Conservation (phyloP, 2,797 vertebrate genomes). For the Lepus townsendii region DNA sequence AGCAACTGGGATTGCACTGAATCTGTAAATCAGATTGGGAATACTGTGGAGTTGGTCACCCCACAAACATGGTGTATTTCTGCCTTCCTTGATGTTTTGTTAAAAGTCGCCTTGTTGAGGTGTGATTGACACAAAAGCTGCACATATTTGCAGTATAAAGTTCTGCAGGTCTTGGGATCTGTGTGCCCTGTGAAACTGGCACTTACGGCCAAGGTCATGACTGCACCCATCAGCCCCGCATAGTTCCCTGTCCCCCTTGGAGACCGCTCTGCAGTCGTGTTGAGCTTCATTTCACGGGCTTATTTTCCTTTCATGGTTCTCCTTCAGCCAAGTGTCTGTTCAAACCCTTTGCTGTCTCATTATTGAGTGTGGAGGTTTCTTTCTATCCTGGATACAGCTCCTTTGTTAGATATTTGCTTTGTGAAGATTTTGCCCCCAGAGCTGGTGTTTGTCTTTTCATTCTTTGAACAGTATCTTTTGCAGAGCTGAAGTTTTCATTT, state of each 20-base stretch:
- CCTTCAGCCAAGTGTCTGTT: slow-evolving; percentile 38
- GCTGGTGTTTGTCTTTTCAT: background rate
- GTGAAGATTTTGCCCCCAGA: background rate
- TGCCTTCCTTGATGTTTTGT: slow-evolving; percentile 61
- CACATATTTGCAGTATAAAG: background rate
- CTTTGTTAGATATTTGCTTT: slow-evolving; percentile 32
- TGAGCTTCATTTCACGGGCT: background rate
- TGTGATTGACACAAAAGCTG: slow-evolving; percentile 33
- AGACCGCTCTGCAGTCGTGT: too few species aligned
- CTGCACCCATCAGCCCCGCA: background rate
- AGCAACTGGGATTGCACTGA: slow-evolving; percentile 32
- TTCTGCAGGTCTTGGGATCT: slow-evolving; percentile 21
- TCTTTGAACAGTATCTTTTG: background rate
- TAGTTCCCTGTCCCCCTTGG: background rate
- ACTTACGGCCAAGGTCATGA: background rate
- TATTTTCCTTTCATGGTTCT: slow-evolving; percentile 1
- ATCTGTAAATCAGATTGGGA: slow-evolving; percentile 61
- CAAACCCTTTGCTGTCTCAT: background rate
- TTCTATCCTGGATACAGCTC: background rate
- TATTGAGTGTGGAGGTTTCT: slow-evolving; percentile 11
- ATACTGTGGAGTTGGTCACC: slow-evolving; percentile 54
- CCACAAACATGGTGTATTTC: slow-evolving; percentile 60
- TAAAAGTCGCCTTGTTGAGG: background rate
- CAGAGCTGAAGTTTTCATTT: background rate
- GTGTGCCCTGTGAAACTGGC: background rate